Evolutionary conservation across 2,888 invertebrate species (phyloP).

Genomic region (Drosophila merina): DNA sequence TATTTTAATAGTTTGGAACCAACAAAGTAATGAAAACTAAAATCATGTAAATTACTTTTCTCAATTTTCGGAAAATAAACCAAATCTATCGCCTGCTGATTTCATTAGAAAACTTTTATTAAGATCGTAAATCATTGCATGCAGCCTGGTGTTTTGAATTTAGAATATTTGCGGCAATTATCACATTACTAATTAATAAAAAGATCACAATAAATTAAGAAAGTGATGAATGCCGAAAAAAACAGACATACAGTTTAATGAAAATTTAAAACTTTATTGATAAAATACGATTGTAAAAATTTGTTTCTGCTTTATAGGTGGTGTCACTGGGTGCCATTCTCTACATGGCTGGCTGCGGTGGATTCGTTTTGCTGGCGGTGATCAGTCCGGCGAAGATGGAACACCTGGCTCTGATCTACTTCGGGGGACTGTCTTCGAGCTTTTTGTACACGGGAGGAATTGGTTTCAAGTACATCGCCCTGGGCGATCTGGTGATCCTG

Average conservation of each 20-base stretch:
- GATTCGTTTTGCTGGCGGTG: constrained; percentile 90
- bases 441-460: constrained; percentile 98
- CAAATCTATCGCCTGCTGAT: background rate
- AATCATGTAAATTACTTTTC: too few species aligned
- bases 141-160: background rate
- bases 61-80: background rate
- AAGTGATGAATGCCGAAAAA: background rate
- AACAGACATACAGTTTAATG: background rate
- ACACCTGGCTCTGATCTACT: constrained; percentile 96
- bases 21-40: too few species aligned
- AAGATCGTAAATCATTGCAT: constrained; percentile 1
- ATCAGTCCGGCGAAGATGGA: constrained; percentile 97
- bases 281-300: background rate
- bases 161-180: constrained; percentile 6
- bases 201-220: background rate
- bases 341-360: constrained; percentile 93
- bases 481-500: constrained; percentile 96
- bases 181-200: constrained; percentile 16
- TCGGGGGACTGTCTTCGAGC: constrained; percentile 96
- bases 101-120: background rate
- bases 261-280: background rate
- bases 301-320: constrained; percentile 86
- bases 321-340: constrained; percentile 94
- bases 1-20: background rate
- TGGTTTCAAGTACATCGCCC: constrained; percentile 96